Evolutionary conservation across 23 tunicate genomes (phyloP), one percentile per base, ranked within the genome.

Genomic region (Ascidia mentula): DNA sequence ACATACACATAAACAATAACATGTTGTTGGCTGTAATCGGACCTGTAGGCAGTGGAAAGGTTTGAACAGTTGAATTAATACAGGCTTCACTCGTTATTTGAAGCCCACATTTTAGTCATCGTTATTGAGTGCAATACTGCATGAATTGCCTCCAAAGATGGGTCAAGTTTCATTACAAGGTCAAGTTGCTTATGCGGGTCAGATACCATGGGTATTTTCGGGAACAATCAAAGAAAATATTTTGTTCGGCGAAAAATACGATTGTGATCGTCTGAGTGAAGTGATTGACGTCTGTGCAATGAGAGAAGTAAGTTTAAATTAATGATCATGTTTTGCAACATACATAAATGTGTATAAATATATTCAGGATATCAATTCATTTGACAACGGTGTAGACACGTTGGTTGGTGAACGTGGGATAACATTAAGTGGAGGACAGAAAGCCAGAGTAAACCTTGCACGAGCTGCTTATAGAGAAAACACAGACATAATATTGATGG

Each of bases 381-480:
- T 53, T 9, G 65, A 53, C 22, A 53, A 53, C 65, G 65, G 65
- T 28, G 7, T 20, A 1, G 13, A 53, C 12, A 53, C 65, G 4
- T 53, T 53, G 65, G 65, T 53, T 6, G 65, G 65, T 53, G 65
- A 53, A 9, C 65, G 65, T 53, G 65, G 65, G 12, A 28, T 53
- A 5, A 6, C 12, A 53, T 28, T 53, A 53, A 53, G 65, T 53
- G 65, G 65, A n/a, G 65, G 65, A 6, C 65, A 95, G 78, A 89
- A 89, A 86, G 99, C 99, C 15, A 40, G 99, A 37, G 82, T 95
- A 7, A 90, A 88, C 46, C 82, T 95, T 13, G 99, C 99, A 1
- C 77, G 99, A 78, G 84, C 83, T 28, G 95, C 84, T 28, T 95
- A 95, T 42, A 59, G 87, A n/a, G 26, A 53, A 31, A 74, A 82